Conservation (phyloP, 2,888 invertebrate genomes). For the Volucella bombylans region DNA sequence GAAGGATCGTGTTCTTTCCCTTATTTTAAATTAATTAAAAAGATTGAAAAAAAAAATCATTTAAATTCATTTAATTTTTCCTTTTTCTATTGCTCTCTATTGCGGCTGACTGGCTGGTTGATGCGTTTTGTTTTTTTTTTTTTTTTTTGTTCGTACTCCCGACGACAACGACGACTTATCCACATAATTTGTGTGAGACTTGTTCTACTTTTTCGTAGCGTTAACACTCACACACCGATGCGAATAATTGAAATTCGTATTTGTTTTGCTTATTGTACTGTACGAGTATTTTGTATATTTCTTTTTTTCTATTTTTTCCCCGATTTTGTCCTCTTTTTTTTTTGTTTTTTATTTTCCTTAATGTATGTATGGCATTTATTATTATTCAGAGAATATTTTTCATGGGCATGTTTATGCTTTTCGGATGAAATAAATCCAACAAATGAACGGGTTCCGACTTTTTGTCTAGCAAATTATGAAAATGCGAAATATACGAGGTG, state of each 20-base stretch:
- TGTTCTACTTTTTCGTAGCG: constrained; percentile 58
- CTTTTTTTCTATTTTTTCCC: constrained; percentile 20
- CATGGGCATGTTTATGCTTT: constrained; percentile 55
- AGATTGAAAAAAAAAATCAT: constrained; percentile 32
- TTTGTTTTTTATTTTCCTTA: constrained; percentile 16
- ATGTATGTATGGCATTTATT: constrained; percentile 63
- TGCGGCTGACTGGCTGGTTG: neutral
- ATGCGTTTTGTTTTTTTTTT: constrained; percentile 3
- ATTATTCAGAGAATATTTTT: constrained; percentile 54
- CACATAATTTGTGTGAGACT: constrained; percentile 46
- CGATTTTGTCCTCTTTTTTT: constrained; percentile 34
- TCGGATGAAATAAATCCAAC: constrained; percentile 53
- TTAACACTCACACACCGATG: constrained; percentile 46
- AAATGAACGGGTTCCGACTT: constrained; percentile 30
- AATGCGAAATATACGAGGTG: constrained; percentile 21
- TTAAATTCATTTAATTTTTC: constrained; percentile 14
- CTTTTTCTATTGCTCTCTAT: neutral
- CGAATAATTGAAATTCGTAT: constrained; percentile 63
- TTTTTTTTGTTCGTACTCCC: neutral
- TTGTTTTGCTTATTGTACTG: constrained; percentile 52
- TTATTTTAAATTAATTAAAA: constrained; percentile 34
- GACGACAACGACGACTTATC: neutral
- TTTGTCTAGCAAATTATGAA: neutral
- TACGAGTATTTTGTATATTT: constrained; percentile 23
- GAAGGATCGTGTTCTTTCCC: constrained; percentile 13